These are phyloP conservation scores for Oopsacas minuta DNA, from an alignment of 37 sponge, comb jelly and placozoan genomes.

Conservation along the genomic window DNA sequence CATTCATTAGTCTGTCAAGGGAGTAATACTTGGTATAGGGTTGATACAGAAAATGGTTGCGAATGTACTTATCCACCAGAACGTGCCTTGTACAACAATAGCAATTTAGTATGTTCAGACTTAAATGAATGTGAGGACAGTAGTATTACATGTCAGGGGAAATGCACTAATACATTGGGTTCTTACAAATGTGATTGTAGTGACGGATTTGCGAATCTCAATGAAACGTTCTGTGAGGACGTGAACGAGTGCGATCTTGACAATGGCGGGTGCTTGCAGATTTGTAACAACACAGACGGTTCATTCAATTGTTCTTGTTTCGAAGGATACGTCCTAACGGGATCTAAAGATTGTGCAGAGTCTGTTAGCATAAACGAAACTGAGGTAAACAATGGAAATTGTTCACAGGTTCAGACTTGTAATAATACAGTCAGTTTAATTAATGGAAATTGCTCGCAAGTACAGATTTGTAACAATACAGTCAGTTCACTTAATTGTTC, in stretches of 20 bases:
- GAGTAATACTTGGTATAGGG: neutral
- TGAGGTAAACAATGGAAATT: neutral
- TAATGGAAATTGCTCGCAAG: neutral
- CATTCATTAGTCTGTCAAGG: neutral
- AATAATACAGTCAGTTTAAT: neutral
- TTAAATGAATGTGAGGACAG: neutral
- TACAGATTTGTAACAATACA: neutral
- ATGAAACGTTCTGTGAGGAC: neutral
- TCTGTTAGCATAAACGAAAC: constrained; percentile 8
- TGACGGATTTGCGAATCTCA: neutral
- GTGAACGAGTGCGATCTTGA: neutral
- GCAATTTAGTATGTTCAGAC: neutral
- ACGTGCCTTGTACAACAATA: neutral
- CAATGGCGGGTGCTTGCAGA: neutral
- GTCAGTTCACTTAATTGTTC: neutral
- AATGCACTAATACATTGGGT: neutral
- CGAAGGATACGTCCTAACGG: neutral
- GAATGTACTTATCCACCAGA: neutral
- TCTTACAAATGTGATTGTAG: neutral
- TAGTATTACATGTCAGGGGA: neutral
- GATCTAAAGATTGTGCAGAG: neutral
- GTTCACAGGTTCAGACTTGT: constrained; percentile 8
- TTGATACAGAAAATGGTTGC: neutral
- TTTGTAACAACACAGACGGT: neutral
- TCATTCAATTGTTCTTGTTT: neutral